phyloP scores from a whole-genome alignment of 2,888 invertebrate genomes.

The Ichneumoninae sp. region DNA sequence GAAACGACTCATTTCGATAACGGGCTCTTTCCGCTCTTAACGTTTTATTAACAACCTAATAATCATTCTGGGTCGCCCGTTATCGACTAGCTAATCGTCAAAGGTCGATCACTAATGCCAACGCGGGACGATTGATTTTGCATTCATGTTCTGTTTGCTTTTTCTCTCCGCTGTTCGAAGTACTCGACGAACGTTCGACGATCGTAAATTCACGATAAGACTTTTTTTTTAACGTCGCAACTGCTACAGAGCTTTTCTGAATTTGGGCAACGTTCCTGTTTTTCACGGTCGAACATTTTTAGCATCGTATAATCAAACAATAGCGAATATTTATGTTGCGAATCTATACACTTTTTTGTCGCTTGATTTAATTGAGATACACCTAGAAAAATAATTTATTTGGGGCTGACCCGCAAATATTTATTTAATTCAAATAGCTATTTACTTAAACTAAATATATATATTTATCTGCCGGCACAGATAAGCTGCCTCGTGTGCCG shows the following conservation, averaged over 20 bases:
- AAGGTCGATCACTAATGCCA: background rate
- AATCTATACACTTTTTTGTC: background rate
- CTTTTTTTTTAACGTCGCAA: background rate
- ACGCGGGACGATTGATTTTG: constrained; percentile 3
- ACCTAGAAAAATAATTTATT: too few relatives aligned
- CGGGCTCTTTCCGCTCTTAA: constrained; percentile 2
- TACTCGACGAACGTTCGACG: background rate
- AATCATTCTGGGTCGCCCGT: background rate
- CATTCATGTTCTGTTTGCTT: background rate
- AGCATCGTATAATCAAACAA: background rate
- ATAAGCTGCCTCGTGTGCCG: background rate
- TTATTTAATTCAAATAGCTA: too few relatives aligned
- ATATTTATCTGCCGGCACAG: background rate
- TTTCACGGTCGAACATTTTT: background rate
- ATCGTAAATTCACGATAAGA: background rate
- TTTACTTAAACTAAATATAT: too few relatives aligned
- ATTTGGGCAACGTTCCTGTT: background rate
- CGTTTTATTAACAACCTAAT: background rate
- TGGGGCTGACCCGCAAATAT: too few relatives aligned
- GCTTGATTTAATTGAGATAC: background rate
- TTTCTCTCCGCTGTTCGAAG: background rate
- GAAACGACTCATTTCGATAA: constrained; percentile 9
- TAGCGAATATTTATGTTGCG: background rate
- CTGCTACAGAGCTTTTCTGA: background rate
- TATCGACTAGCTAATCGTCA: background rate